These are phyloP conservation scores for Chromobotia macracanthus DNA, from an alignment of 2,797 vertebrate species.

Conservation along the genomic window DNA sequence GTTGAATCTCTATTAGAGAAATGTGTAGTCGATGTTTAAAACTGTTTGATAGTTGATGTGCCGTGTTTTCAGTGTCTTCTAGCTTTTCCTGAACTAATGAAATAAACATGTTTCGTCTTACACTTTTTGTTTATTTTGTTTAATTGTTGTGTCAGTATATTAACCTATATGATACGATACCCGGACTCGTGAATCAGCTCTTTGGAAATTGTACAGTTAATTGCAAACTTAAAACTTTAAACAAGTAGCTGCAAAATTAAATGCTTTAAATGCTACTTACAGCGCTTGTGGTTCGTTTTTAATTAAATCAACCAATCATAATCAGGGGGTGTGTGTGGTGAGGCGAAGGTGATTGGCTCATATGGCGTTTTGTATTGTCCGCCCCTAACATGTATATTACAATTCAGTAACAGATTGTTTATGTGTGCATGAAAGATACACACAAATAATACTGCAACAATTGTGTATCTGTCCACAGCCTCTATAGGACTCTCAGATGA, in stretches of 20 bases:
- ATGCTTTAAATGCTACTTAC: not conserved
- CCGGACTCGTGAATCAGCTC: too few species aligned
- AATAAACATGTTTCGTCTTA: too few species aligned
- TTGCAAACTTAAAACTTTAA: too few species aligned
- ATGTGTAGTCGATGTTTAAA: too few species aligned
- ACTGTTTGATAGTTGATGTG: too few species aligned
- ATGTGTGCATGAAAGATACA: not conserved
- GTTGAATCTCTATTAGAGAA: too few species aligned
- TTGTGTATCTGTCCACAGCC: constrained; percentile 71
- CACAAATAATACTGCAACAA: not conserved
- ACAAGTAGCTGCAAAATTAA: not conserved
- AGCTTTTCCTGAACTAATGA: too few species aligned
- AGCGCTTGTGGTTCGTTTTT: not conserved
- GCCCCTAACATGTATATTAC: not conserved
- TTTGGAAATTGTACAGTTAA: too few species aligned
- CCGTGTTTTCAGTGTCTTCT: too few species aligned
- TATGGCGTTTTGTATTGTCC: not conserved
- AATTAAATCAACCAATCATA: constrained; percentile 18
- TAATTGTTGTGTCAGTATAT: too few species aligned
- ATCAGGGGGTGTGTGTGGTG: constrained; percentile 33
- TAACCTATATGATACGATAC: too few species aligned
- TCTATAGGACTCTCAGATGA: constrained; percentile 88
- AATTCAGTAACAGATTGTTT: not conserved
- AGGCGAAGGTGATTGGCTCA: not conserved
- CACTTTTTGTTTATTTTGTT: too few species aligned